phyloP scores from a whole-genome alignment of 2,797 vertebrate genomes.

The Enteromius fasciolatus region DNA sequence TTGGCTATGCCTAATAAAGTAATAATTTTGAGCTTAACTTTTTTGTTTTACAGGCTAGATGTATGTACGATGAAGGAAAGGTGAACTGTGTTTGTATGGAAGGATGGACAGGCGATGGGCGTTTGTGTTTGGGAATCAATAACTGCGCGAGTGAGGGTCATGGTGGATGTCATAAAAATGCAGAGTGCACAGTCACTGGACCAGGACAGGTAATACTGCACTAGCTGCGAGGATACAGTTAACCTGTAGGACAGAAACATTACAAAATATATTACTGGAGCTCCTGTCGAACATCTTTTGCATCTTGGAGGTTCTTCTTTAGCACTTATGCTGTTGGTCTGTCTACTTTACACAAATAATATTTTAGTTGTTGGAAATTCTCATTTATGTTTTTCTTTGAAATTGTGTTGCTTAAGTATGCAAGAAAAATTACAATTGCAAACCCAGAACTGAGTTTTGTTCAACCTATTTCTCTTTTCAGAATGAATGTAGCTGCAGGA shows the following conservation, averaged over 20 bases:
- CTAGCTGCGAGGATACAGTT: background rate
- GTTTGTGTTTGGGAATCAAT: slow-evolving; percentile 85
- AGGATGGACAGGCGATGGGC: slow-evolving; percentile 92
- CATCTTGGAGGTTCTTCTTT: background rate
- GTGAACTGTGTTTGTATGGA: slow-evolving; percentile 82
- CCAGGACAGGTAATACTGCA: slow-evolving; percentile 85
- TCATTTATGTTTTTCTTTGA: background rate
- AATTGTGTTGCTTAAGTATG: background rate
- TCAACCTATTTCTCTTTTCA: slow-evolving; percentile 58
- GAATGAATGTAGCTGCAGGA: slow-evolving; percentile 88
- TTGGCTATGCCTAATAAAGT: background rate
- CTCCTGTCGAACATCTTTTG: background rate
- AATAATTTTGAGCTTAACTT: background rate
- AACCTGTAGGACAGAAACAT: background rate
- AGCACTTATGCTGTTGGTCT: background rate
- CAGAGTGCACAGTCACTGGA: slow-evolving; percentile 81
- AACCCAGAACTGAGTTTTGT: background rate
- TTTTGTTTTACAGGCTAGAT: slow-evolving; percentile 79
- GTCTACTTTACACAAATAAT: background rate
- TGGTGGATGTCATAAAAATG: slow-evolving; percentile 84
- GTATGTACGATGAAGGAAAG: slow-evolving; percentile 76
- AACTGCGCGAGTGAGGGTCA: slow-evolving; percentile 82
- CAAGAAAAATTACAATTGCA: background rate
- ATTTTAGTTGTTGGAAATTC: background rate
- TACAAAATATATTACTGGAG: background rate